These are phyloP conservation scores for Gordius sp. DNA, from an alignment of 2,888 invertebrate species.

Conservation along the genomic window DNA sequence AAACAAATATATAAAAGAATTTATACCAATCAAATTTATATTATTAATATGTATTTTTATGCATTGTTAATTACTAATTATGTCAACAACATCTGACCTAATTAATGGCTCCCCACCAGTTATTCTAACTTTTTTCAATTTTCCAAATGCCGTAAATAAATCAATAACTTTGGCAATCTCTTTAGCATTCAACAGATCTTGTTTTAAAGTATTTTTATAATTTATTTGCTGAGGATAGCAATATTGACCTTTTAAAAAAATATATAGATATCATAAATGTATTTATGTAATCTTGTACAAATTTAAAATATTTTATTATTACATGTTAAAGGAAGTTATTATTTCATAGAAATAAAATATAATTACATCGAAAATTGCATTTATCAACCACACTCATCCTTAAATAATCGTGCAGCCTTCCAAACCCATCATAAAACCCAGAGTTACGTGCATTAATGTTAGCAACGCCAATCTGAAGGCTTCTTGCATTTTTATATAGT, in stretches of 20 bases:
- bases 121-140: slow-evolving; percentile 65
- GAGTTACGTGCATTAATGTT: no score
- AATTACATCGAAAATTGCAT: slow-evolving; percentile 83
- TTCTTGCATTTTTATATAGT: no score
- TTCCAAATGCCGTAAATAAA: slow-evolving; percentile 52
- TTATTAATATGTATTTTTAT: background rate
- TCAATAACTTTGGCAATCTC: slow-evolving; percentile 53
- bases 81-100: slow-evolving; percentile 52
- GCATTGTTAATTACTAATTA: slow-evolving; percentile 38
- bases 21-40: background rate
- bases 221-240: slow-evolving; percentile 84
- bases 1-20: background rate
- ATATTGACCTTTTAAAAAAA: slow-evolving; percentile 45
- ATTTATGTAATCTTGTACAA: background rate
- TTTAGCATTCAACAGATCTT: slow-evolving; percentile 45
- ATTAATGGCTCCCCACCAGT: slow-evolving; percentile 93
- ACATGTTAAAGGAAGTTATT: slow-evolving; percentile 13
- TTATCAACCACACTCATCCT: slow-evolving; percentile 79
- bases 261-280: slow-evolving; percentile 1
- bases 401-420: slow-evolving; percentile 63
- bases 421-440: slow-evolving; percentile 43
- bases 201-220: slow-evolving; percentile 30
- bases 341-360: slow-evolving; percentile 17
- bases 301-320: slow-evolving; percentile 16
- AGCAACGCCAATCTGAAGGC: no score